Conservation (phyloP, 1,140 invertebrate genomes). For the Pectinophora gossypiella region DNA sequence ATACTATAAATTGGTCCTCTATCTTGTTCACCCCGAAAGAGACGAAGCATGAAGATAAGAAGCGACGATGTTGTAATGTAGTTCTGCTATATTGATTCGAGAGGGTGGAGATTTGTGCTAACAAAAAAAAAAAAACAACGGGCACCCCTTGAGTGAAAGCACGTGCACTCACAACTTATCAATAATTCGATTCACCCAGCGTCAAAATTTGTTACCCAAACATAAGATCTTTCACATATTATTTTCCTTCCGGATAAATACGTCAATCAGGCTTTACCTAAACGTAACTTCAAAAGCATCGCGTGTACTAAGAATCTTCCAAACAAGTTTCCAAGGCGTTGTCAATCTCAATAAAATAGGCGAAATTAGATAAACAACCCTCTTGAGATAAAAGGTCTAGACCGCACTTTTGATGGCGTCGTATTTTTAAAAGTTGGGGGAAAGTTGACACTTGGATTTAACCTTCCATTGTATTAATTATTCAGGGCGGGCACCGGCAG, state of each 20-base stretch:
- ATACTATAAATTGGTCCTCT: too few relatives aligned
- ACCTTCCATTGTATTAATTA: conserved; percentile 74
- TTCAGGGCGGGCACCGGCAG: conserved; percentile 60
- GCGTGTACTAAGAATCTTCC: too few relatives aligned
- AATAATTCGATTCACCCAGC: conserved; percentile 44
- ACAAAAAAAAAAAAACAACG: too few relatives aligned
- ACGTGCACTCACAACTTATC: conserved; percentile 30
- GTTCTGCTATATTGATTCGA: too few relatives aligned
- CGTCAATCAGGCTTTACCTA: conserved; percentile 70
- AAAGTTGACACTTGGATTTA: conserved; percentile 72
- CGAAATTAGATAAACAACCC: conserved; percentile 70
- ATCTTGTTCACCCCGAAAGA: too few relatives aligned
- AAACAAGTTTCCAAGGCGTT: conserved; percentile 66
- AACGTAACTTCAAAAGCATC: conserved; percentile 38
- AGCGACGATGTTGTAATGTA: too few relatives aligned
- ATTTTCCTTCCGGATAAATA: conserved; percentile 61
- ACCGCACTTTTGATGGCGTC: conserved; percentile 66
- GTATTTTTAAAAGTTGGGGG: conserved; percentile 70
- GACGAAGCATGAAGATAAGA: too few relatives aligned
- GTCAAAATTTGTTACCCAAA: conserved; percentile 41
- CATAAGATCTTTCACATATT: conserved; percentile 42
- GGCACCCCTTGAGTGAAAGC: too few relatives aligned
- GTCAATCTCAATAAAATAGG: conserved; percentile 67
- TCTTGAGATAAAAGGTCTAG: conserved; percentile 66
- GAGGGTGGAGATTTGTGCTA: too few relatives aligned